These are phyloP conservation scores for Poecilobothrus nobilitatus DNA, from an alignment of 2,888 invertebrate genomes.

Conservation along the genomic window DNA sequence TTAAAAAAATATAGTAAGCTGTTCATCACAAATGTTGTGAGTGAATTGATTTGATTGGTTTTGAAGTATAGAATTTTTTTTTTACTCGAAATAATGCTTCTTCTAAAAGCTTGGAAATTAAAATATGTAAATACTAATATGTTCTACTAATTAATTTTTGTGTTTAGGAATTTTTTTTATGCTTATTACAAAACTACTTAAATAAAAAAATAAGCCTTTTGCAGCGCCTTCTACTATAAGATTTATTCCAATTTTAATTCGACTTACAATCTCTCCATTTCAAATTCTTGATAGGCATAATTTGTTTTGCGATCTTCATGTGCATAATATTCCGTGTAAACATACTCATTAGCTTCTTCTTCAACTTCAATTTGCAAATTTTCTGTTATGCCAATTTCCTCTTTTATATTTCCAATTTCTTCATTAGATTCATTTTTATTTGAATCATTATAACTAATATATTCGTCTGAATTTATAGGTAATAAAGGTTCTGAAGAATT, in stretches of 20 bases:
- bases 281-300: slow-evolving; percentile 24
- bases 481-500: neutral
- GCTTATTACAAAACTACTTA: no score
- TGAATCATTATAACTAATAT: neutral
- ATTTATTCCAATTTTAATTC: neutral
- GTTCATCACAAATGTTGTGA: no score
- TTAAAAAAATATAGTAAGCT: no score
- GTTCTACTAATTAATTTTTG: no score
- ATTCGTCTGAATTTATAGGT: neutral
- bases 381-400: neutral
- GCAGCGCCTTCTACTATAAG: no score
- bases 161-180: no score
- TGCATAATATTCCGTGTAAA: slow-evolving; percentile 18
- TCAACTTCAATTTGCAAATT: neutral
- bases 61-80: no score
- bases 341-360: slow-evolving; percentile 16
- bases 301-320: slow-evolving; percentile 19
- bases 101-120: no score
- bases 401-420: slow-evolving; percentile 7
- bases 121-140: no score
- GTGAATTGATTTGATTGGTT: no score
- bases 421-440: slow-evolving; percentile 12
- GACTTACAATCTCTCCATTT: slow-evolving; percentile 31
- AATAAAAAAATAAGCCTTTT: no score
- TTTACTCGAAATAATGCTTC: no score